phyloP scores from a whole-genome alignment of 2,888 invertebrate species.

The Choreutis nemorana region DNA sequence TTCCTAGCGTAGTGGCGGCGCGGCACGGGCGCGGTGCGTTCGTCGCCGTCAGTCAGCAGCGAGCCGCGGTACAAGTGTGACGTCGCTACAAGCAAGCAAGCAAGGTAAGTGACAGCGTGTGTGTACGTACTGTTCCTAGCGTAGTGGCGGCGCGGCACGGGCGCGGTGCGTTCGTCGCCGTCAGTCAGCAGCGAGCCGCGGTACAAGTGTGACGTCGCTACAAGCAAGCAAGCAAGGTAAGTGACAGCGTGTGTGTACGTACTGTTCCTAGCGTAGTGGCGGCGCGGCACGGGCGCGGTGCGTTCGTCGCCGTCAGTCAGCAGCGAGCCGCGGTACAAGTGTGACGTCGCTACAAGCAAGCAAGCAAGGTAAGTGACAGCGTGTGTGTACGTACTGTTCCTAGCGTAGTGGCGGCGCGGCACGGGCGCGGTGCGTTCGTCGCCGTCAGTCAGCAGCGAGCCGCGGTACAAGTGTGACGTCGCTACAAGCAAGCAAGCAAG shows the following conservation, averaged over 20 bases:
- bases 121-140: conserved; percentile 70
- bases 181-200: conserved; percentile 2
- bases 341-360: no score
- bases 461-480: conserved; percentile 4
- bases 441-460: not conserved
- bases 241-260: not conserved
- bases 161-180: no score
- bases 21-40: no score
- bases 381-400: not conserved
- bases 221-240: no score
- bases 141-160: no score
- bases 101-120: no score
- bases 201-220: no score
- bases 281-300: not conserved
- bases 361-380: no score
- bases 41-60: no score
- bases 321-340: conserved; percentile 1
- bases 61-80: no score
- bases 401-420: conserved; percentile 5
- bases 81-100: no score
- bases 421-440: conserved; percentile 1
- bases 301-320: not conserved
- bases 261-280: not conserved
- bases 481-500: conserved; percentile 4
- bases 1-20: no score